These are phyloP conservation scores for Rhegmatorhina hoffmannsi DNA, from an alignment of 2,113 vertebrate genomes.

Conservation along the genomic window DNA sequence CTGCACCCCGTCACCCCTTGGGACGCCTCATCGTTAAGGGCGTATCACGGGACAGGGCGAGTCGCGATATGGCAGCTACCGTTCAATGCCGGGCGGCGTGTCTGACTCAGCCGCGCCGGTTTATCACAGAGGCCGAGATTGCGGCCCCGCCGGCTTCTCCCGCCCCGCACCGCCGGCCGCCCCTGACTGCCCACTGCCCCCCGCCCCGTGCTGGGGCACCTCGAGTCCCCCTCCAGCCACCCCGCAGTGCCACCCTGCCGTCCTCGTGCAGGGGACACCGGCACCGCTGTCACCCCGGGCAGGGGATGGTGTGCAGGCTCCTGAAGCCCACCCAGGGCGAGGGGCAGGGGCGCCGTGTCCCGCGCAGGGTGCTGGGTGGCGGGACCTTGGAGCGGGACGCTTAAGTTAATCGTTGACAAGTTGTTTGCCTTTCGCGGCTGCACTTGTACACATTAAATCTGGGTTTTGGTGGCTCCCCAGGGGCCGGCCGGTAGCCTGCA, in stretches of 20 bases:
- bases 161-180: not conserved
- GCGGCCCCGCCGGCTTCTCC: not conserved
- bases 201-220: not conserved
- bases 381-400: conserved; percentile 17
- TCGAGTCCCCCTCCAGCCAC: accelerated
- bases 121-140: not conserved
- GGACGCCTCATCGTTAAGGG: not conserved
- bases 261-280: not conserved
- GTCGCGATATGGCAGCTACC: too few relatives aligned
- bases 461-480: not conserved
- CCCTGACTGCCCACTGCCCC: not conserved
- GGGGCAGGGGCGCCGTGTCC: not conserved
- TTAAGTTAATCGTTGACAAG: conserved; percentile 42
- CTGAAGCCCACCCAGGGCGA: not conserved
- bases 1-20: accelerated
- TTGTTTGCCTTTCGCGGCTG: not conserved
- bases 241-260: not conserved
- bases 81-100: not conserved
- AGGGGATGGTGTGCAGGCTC: accelerated
- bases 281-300: not conserved
- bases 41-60: not conserved
- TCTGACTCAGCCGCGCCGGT: not conserved
- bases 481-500: not conserved
- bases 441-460: not conserved
- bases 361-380: not conserved